Evolutionary conservation across 2,113 vertebrate genomes (phyloP).

Genomic region (Empidonax traillii): DNA sequence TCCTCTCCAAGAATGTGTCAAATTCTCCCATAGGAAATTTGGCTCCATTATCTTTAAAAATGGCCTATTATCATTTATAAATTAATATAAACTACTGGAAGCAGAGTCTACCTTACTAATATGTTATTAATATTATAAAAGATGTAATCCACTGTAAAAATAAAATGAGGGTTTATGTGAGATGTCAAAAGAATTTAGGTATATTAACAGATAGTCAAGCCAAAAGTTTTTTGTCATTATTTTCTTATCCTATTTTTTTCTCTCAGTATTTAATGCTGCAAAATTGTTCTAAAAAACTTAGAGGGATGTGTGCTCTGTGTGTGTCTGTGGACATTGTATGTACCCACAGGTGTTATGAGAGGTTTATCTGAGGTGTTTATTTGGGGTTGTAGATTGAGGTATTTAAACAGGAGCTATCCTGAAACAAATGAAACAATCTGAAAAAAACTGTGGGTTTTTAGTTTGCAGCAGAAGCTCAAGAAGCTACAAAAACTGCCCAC

Average conservation of each 20-base stretch:
- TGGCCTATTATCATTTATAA: background rate
- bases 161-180: background rate
- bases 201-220: background rate
- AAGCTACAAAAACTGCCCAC: background rate
- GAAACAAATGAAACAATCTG: background rate
- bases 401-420: background rate
- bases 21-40: background rate
- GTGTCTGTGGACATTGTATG: background rate
- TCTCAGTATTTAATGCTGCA: background rate
- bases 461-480: background rate
- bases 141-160: background rate
- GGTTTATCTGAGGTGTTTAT: background rate
- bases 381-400: background rate
- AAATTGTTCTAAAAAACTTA: background rate
- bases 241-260: background rate
- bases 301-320: background rate
- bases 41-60: background rate
- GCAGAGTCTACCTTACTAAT: background rate
- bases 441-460: background rate
- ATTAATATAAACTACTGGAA: background rate
- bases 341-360: rapidly evolving
- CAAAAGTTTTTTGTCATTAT: background rate
- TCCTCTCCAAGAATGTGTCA: background rate
- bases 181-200: background rate
- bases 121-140: background rate